Evolutionary conservation across 2,113 vertebrate species (phyloP), one percentile per base, ranked within the genome.

Genomic region (Antechinus flavipes): DNA sequence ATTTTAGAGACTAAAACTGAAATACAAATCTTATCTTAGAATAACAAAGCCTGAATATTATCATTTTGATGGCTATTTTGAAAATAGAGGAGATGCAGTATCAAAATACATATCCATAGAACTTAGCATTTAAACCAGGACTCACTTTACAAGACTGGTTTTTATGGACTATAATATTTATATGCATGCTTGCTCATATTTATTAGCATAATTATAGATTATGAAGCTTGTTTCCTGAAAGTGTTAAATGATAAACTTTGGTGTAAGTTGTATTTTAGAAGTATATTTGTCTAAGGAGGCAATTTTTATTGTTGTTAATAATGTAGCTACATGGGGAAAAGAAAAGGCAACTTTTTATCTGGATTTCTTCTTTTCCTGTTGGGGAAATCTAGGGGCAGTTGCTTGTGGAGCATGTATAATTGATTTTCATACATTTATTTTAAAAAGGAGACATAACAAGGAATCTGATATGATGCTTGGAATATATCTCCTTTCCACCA

Each of bases 341-440:
- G 95, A 97, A 97, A 98, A 97, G 97, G 76, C 95, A 97, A 97
- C 97, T 98, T 97, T 97, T 95, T 89, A 95, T 98, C 94, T 96
- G 97, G 97, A 97, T 97, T 47, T 27, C 90, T 35, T 68, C 95
- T 68, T 98, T 95, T 98, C 95, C 97, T 98, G 97, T 98, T 98
- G 97, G 97, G 94, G n/a, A 97, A 98, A 98, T 98, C 93, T 98
- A 98, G 98, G 97, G 97, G 96, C 95, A 93, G 90, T 94, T 98
- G 96, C 96, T 98, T 98, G 68, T 98, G 96, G 97, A 98, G 96
- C 96, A 96, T 97, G 97, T 97, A 95, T 98, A 98, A 98, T 98
- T 98, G 97, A 97, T 98, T 98, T 98, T 98, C 98, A 98, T 97
- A 97, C 94, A 98, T 98, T 98, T 98, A 98, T 98, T 98, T 98